These are phyloP conservation scores for Ellobius talpinus DNA, from an alignment of 2,113 vertebrate species.

Conservation along the genomic window DNA sequence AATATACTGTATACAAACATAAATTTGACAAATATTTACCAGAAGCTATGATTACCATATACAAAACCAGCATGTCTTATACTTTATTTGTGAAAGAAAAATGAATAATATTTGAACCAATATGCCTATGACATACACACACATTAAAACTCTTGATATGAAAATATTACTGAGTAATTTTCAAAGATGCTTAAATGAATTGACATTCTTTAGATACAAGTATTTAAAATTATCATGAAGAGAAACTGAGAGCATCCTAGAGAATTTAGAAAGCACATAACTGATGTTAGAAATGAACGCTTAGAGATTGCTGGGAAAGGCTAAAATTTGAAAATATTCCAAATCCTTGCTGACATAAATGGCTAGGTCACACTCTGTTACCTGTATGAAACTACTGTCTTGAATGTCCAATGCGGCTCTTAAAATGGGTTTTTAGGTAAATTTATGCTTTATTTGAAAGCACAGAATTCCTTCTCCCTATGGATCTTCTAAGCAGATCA, in stretches of 20 bases:
- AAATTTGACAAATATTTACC: background rate
- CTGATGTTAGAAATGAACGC: background rate
- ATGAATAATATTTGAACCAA: background rate
- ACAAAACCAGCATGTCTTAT: background rate
- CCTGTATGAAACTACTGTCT: background rate
- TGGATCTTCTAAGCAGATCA: background rate
- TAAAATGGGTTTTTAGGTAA: background rate
- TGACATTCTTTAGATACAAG: background rate
- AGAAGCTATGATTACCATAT: background rate
- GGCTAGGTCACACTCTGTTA: background rate
- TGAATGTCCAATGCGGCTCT: background rate
- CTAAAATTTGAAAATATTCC: background rate
- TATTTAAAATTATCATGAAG: background rate
- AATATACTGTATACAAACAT: background rate
- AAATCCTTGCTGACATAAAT: background rate
- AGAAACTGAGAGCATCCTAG: background rate
- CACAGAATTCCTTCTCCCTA: background rate
- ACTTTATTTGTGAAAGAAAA: background rate
- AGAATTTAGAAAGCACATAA: background rate
- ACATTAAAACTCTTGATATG: background rate
- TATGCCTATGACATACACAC: background rate
- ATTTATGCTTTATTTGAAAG: background rate
- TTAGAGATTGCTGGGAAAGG: background rate
- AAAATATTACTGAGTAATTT: background rate
- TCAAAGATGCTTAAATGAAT: background rate